Evolutionary conservation across 2,888 invertebrate species (phyloP), one percentile per base, ranked within the genome.

Genomic region (Coecobrya sp.): DNA sequence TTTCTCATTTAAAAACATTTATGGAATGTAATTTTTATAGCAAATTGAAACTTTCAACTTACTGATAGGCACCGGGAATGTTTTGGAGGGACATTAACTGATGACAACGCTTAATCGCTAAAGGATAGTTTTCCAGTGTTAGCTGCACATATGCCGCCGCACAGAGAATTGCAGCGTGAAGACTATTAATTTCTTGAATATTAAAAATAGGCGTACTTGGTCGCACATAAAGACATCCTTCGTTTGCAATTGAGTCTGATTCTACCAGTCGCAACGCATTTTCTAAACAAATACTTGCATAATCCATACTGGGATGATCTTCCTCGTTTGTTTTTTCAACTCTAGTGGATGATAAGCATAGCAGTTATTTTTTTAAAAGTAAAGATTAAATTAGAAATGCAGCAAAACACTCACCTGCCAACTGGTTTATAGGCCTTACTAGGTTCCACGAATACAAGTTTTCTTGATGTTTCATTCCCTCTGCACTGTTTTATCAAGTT

Each of bases 261-360:
- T 97, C 97, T 52, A 98, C 96, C 85, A 98, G 96, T 10, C 97
- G 96, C 49, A 97, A 96, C 13, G 99, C 98, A 96, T 99, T 99
- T 94, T 98, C 97, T 87, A 99, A 96, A 96, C 99, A 99, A 36
- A 99, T 96, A 0, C 97, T 97, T 3, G 98, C 99, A 96, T 99
- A 99, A 96, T 99, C 98, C 94, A 99, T 96, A 8, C 98, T 98
- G 7, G 98, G 97, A 82, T 98, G 25, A 27, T 90, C 90, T 16
- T 73, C 68, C 97, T 22, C 94, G 16, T 55, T 84, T 16, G 42
- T 1, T 16, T 59, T 70, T 13, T 79, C 84, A 55, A 68, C 45
- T 45, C 73, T 73, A n/a, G n/a, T n/a, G n/a, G n/a, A n/a, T n/a
- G n/a, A n/a, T n/a, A n/a, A n/a, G n/a, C n/a, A n/a, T n/a, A n/a